Evolutionary conservation across 2,797 vertebrate genomes (phyloP).

Genomic region (Eulemur mongoz): DNA sequence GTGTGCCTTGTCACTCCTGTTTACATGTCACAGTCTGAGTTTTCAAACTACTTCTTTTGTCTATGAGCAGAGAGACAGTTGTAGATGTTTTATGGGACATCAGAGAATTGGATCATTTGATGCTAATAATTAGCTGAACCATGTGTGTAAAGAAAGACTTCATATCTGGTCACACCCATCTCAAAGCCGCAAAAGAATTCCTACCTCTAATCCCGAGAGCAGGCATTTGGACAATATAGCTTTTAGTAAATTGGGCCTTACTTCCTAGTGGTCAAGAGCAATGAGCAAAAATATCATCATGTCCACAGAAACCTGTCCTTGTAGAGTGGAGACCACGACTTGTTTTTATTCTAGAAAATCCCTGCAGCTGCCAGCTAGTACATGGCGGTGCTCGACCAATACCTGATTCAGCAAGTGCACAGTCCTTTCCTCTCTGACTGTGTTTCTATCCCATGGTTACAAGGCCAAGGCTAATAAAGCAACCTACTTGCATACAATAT

Average conservation of each 20-base stretch:
- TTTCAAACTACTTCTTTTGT: background rate
- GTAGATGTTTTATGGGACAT: background rate
- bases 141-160: background rate
- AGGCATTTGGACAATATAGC: background rate
- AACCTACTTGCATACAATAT: background rate
- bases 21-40: background rate
- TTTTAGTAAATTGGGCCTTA: background rate
- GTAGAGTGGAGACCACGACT: background rate
- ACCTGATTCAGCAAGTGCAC: background rate
- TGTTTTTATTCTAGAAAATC: constrained; percentile 32
- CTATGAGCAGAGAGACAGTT: background rate
- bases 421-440: background rate
- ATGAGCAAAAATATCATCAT: background rate
- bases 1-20: too few relatives aligned
- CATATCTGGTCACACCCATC: background rate
- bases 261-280: background rate
- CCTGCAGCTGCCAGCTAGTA: background rate
- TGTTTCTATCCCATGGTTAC: background rate
- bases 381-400: background rate
- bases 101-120: background rate
- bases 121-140: background rate
- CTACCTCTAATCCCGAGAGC: background rate
- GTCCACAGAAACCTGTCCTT: background rate
- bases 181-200: background rate
- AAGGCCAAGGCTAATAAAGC: background rate